Base-by-base conservation (phyloP, 2,888 invertebrate species). In the Pachydiplax longipennis region DNA sequence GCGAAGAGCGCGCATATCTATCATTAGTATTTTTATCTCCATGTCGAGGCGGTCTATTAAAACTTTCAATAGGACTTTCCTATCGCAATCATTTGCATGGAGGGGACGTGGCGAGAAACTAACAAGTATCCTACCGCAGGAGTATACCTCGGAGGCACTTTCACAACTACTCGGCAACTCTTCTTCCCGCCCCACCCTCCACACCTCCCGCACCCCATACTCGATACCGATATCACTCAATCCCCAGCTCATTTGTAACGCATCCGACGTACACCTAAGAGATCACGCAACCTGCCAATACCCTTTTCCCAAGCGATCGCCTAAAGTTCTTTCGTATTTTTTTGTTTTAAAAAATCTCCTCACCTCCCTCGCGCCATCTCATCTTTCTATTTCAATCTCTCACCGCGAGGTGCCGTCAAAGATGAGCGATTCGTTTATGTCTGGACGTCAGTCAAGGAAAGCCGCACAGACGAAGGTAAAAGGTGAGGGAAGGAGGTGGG, bases 321-420 rank as follows among this genome's bases (percentile, higher is more conserved):
- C 87, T 65, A 87, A 61, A 48, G 61, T 87, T 61, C 58, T 53
- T 48, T 48, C 22, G n/a, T 22, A 15, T 81, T 81, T 44, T 48
- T 82, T 82, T 82, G 44, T 82, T 48, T 82, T 58, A 31, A 40
- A 37, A 40, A 44, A 53, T 83, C 58, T 31, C 58, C 83, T 65
- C 82, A 44, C 82, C 61, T 37, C 87, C 87, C 61, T 61, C 37
- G 87, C 87, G 18, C 87, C 87, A 87, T 61, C 87, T 87, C 87
- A 87, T 87, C 87, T 87, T 87, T 87, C 87, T 87, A 87, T 87
- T 87, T 87, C 87, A 87, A 61, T 61, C 61, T 65, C 87, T 87
- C 87, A 61, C 87, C 87, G 87, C 87, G 87, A 87, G 87, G 87
- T 87, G 87, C 87, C 87, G 87, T 87, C 87, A 87, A 87, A 87